phyloP scores from a whole-genome alignment of 2,797 vertebrate genomes.

The Nannoperca australis region DNA sequence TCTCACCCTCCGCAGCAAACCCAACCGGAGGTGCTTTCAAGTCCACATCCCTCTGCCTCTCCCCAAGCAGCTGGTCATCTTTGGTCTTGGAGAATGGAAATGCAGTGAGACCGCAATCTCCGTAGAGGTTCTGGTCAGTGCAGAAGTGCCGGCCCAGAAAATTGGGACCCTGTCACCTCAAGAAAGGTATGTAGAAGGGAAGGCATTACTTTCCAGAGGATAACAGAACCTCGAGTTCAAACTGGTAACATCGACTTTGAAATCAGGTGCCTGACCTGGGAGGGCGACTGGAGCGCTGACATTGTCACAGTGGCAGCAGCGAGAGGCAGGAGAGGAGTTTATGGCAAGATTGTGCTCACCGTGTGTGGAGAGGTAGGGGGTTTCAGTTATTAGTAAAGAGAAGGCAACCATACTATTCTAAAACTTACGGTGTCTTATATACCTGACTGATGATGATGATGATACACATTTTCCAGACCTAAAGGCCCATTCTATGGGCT shows the following conservation, averaged over 20 bases:
- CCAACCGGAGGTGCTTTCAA: conserved; percentile 85
- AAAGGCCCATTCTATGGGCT: not conserved
- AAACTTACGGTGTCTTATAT: not conserved
- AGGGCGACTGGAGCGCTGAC: conserved; percentile 88
- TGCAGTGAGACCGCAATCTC: conserved; percentile 72
- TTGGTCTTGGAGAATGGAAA: conserved; percentile 90
- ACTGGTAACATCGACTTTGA: not conserved
- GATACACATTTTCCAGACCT: not conserved
- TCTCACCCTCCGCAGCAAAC: conserved; percentile 78
- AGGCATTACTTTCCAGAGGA: no score
- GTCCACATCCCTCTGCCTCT: conserved; percentile 88
- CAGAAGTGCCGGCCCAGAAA: conserved; percentile 77
- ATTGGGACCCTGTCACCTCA: conserved; percentile 83
- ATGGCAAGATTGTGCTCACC: conserved; percentile 88
- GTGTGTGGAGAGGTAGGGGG: conserved; percentile 84
- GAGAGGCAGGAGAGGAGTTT: conserved; percentile 83
- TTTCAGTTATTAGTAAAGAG: not conserved
- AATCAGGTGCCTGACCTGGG: conserved; percentile 90
- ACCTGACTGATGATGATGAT: not conserved
- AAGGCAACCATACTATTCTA: not conserved
- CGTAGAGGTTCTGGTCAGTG: conserved; percentile 86
- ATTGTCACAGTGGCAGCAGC: conserved; percentile 81
- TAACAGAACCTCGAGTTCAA: not conserved
- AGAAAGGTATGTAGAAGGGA: conserved; percentile 75
- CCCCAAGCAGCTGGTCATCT: conserved; percentile 88